Percentiles rank a stretch among this genome's conserved stretches.
phyloP scores from a whole-genome alignment of 2,113 vertebrate genomes.

The Vimba vimba region DNA sequence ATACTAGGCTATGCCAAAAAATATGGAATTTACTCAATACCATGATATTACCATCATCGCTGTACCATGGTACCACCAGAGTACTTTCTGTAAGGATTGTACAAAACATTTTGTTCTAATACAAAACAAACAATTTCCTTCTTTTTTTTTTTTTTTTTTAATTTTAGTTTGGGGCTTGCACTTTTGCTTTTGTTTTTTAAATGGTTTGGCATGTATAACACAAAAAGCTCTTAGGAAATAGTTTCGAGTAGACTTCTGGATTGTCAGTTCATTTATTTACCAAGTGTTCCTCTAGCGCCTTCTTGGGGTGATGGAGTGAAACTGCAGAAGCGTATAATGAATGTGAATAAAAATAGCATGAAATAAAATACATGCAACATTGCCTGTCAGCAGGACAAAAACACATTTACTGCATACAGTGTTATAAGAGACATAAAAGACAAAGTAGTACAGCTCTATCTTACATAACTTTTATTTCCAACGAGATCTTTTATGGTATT shows the following conservation, averaged over 20 bases:
- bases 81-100: neutral
- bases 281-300: constrained; percentile 4
- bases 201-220: neutral
- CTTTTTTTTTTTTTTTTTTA: no score
- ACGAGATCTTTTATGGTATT: constrained; percentile 38
- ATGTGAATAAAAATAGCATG: neutral
- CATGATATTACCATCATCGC: no score
- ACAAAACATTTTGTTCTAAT: neutral
- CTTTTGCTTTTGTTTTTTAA: neutral
- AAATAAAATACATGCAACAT: neutral
- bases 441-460: neutral
- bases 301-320: constrained; percentile 18
- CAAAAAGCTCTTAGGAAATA: neutral
- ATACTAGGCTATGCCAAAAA: no score
- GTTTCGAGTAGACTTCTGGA: no score
- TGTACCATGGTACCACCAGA: neutral
- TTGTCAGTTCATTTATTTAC: neutral
- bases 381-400: neutral
- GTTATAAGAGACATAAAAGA: neutral
- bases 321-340: neutral
- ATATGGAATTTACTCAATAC: no score
- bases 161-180: neutral
- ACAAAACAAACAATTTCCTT: neutral
- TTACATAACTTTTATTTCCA: constrained; percentile 57
- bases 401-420: neutral